These are phyloP conservation scores for Pollenia labialis DNA, from an alignment of 2,888 invertebrate genomes.

Conservation along the genomic window DNA sequence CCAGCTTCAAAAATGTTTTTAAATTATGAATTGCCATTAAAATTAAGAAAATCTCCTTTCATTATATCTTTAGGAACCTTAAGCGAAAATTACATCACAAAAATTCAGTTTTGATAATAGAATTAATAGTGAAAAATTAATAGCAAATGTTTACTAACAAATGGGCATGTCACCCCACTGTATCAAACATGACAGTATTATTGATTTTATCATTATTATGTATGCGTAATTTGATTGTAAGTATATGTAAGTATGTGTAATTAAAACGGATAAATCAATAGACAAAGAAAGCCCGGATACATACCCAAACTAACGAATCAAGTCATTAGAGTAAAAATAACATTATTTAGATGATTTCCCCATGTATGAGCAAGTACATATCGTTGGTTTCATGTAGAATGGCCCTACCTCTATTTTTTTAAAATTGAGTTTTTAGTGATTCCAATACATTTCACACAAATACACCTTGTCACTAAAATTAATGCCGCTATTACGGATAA, in stretches of 20 bases:
- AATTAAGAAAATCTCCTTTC: too few relatives aligned
- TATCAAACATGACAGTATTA: neutral
- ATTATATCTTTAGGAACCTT: too few relatives aligned
- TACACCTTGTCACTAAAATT: too few relatives aligned
- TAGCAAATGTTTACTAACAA: neutral
- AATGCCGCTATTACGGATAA: too few relatives aligned
- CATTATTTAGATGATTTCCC: slow-evolving; percentile 20
- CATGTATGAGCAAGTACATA: neutral
- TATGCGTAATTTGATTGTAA: slow-evolving; percentile 1
- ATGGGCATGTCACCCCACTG: neutral
- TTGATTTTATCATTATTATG: neutral
- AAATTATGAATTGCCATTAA: too few relatives aligned
- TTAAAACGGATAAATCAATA: neutral
- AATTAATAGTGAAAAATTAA: neutral
- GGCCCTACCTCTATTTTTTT: too few relatives aligned
- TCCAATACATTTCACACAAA: too few relatives aligned
- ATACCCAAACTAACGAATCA: neutral
- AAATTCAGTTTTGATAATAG: too few relatives aligned
- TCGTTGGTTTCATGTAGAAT: too few relatives aligned
- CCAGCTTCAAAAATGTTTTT: too few relatives aligned
- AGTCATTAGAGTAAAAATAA: slow-evolving; percentile 40
- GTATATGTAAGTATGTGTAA: neutral
- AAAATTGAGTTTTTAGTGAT: too few relatives aligned
- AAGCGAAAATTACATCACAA: too few relatives aligned
- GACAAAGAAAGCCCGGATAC: neutral